Evolutionary conservation across 2,113 vertebrate genomes (phyloP), one percentile per base, ranked within the genome.

Genomic region (Scolopax mira): DNA sequence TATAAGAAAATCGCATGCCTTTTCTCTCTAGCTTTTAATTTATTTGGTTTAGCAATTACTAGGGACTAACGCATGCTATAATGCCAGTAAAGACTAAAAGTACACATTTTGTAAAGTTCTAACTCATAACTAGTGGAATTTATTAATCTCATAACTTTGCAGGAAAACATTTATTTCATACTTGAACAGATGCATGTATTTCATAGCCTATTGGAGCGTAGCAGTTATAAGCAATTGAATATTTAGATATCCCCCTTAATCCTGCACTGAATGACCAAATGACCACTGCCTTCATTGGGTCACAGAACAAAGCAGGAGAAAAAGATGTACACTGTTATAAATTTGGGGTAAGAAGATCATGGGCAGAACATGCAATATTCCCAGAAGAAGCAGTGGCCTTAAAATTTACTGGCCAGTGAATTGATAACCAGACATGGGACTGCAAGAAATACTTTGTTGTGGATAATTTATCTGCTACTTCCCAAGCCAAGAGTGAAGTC

Each of bases 341-440:
- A 64, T 27, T 3, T 71, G 25, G 7, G 6, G 2, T 55, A 66
- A 52, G 21, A 3, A 46, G 4, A 65, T 18, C 12, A 23, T 1
- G 0, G 28, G 46, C 5, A 3, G 10, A 75, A 21, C 0, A 3
- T 17, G 24, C 42, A 44, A 2, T 62, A 35, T n/a, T 37, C 46
- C 48, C 10, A 39, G 54, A 49, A 22, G 42, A 79, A 94, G 19
- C 52, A 49, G 9, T 3, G 8, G 10, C 16, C 27, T 72, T 85
- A 46, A 52, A 73, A 52, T 9, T 52, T 24, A n/a, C n/a, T 23
- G 15, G 23, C 23, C 5, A 3, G 6, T 60, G 58, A 58, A 48
- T 35, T 77, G 41, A n/a, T 44, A 67, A 42, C 30, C 19, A 82
- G n/a, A 11, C 23, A 72, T 4, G 62, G 46, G 18, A 66, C 49